These are phyloP conservation scores for Scaptomyza reducta DNA, from an alignment of 2,888 invertebrate genomes.

Conservation along the genomic window DNA sequence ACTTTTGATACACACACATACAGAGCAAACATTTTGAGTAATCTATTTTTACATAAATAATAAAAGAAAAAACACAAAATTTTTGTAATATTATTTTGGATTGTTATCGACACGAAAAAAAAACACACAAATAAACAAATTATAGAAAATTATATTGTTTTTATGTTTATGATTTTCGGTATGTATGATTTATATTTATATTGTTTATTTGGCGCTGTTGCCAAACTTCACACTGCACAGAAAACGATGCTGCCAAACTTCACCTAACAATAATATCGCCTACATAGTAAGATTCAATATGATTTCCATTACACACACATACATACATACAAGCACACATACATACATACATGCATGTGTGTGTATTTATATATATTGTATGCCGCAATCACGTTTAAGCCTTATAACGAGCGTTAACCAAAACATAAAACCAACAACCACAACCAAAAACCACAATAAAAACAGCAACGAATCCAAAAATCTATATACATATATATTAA, in stretches of 20 bases:
- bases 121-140: conserved; percentile 51
- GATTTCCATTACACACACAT: neutral
- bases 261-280: neutral
- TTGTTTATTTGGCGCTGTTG: conserved; percentile 26
- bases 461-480: conserved; percentile 1
- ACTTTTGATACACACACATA: conserved; percentile 12
- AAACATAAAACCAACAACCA: neutral
- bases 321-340: neutral
- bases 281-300: neutral
- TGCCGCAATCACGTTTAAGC: conserved; percentile 28
- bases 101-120: conserved; percentile 63
- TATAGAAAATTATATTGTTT: conserved; percentile 38
- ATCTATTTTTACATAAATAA: conserved; percentile 23
- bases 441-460: neutral
- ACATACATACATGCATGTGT: conserved; percentile 11
- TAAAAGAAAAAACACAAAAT: conserved; percentile 8
- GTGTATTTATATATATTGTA: conserved; percentile 1
- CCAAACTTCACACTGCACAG: conserved; percentile 22
- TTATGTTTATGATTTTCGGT: neutral
- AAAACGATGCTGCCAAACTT: conserved; percentile 31
- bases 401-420: conserved; percentile 24
- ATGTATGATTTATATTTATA: neutral
- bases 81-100: conserved; percentile 47
- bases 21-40: conserved; percentile 45
- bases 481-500: conserved; percentile 14